phyloP scores from a whole-genome alignment of 2,888 invertebrate genomes.

The Caenorhabditis sp. region DNA sequence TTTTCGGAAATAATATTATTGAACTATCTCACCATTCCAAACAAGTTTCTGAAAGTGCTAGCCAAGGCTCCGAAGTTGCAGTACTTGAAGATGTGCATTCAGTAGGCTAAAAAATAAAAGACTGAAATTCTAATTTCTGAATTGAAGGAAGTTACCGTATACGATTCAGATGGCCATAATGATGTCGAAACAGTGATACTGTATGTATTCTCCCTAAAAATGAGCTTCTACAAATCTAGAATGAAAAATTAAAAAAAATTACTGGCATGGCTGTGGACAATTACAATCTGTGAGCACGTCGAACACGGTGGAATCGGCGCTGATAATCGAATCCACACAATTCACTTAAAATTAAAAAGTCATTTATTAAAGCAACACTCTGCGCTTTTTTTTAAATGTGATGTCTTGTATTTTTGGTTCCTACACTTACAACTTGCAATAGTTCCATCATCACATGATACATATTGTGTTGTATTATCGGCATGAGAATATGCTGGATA shows the following conservation, averaged over 20 bases:
- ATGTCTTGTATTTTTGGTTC: no score
- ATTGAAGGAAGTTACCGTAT: constrained; percentile 45
- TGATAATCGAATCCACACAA: constrained; percentile 56
- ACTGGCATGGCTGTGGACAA: constrained; percentile 68
- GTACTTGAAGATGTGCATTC: constrained; percentile 53
- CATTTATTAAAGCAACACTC: no score
- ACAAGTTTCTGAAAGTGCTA: constrained; percentile 15
- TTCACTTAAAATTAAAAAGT: constrained; percentile 42
- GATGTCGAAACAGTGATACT: constrained; percentile 68
- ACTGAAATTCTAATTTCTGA: no score
- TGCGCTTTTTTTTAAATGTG: no score
- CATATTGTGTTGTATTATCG: constrained; percentile 23
- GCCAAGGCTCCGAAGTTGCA: constrained; percentile 29
- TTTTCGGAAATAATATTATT: background rate
- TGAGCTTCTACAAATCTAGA: no score
- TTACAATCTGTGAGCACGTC: constrained; percentile 60
- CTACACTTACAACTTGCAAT: constrained; percentile 21
- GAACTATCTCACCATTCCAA: constrained; percentile 19
- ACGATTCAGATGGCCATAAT: constrained; percentile 66
- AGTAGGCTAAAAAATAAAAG: constrained; percentile 54
- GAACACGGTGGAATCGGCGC: constrained; percentile 45
- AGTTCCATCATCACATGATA: constrained; percentile 40
- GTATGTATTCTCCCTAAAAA: constrained; percentile 61
- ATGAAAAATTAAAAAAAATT: constrained; percentile 18
- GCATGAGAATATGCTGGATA: constrained; percentile 61